Percentiles rank a stretch among this genome's conserved stretches.
phyloP scores from a whole-genome alignment of 2,888 invertebrate genomes.

The Bedellia somnulentella region DNA sequence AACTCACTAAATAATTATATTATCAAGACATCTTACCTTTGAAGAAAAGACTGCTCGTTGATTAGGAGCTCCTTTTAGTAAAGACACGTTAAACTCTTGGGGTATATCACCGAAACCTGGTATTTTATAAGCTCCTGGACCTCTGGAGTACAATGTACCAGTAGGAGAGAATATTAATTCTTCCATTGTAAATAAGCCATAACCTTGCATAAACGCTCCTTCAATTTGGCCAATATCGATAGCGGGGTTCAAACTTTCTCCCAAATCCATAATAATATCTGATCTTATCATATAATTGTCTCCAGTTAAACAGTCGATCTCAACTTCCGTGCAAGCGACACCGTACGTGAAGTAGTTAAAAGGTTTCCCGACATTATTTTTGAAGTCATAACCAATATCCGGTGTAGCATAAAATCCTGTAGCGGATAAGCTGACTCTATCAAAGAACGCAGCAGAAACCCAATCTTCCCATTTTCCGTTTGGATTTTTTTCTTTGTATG shows the following conservation, averaged over 20 bases:
- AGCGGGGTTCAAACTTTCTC: constrained; percentile 92
- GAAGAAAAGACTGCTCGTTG: constrained; percentile 92
- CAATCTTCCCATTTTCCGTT: constrained; percentile 82
- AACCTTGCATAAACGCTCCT: constrained; percentile 93
- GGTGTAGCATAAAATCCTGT: constrained; percentile 83
- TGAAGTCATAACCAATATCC: constrained; percentile 70
- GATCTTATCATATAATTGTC: constrained; percentile 87
- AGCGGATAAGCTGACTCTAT: constrained; percentile 77
- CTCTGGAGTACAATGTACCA: constrained; percentile 80
- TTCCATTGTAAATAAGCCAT: constrained; percentile 89
- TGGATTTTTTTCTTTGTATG: constrained; percentile 74
- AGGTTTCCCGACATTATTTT: constrained; percentile 69
- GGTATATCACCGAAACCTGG: constrained; percentile 94
- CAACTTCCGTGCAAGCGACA: constrained; percentile 84
- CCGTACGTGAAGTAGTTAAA: constrained; percentile 89
- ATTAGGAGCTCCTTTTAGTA: constrained; percentile 89
- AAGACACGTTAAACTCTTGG: constrained; percentile 85
- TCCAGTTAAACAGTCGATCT: constrained; percentile 92
- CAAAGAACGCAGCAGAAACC: constrained; percentile 75
- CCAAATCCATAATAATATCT: constrained; percentile 97
- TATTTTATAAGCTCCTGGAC: constrained; percentile 92
- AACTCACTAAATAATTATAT: no score
- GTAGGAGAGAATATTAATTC: constrained; percentile 85
- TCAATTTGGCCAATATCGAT: constrained; percentile 97
- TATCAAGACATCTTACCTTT: constrained; percentile 82